phyloP scores from a whole-genome alignment of 2,888 invertebrate genomes.

The Eilema caniola region DNA sequence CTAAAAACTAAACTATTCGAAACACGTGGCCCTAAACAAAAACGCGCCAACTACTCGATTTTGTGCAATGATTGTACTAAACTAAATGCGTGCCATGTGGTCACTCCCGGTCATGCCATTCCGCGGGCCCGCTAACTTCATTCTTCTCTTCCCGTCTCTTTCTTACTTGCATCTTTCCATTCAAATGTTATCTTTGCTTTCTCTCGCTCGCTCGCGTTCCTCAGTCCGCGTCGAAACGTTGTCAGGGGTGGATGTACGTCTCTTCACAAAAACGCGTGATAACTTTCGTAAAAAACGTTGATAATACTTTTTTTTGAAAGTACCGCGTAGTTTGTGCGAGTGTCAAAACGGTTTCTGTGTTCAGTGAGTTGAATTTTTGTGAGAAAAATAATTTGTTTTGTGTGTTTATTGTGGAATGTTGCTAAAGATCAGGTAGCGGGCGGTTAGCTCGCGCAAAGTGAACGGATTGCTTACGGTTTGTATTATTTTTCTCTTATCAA shows the following conservation, averaged over 20 bases:
- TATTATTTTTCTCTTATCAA: conserved; percentile 70
- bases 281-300: conserved; percentile 81
- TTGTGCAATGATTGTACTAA: conserved; percentile 79
- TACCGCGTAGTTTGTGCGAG: conserved; percentile 62
- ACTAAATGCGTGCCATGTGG: conserved; percentile 82
- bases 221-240: conserved; percentile 68
- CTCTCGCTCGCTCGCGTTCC: conserved; percentile 69
- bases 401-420: conserved; percentile 77
- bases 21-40: conserved; percentile 80
- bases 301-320: conserved; percentile 71
- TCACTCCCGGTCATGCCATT: conserved; percentile 74
- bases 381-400: conserved; percentile 56
- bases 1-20: no score
- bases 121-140: conserved; percentile 72
- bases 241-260: conserved; percentile 52
- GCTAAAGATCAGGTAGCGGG: conserved; percentile 65
- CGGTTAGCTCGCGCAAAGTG: conserved; percentile 59
- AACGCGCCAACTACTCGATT: conserved; percentile 79
- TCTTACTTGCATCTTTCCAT: conserved; percentile 58
- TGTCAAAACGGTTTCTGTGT: conserved; percentile 61
- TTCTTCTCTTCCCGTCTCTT: conserved; percentile 57
- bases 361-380: conserved; percentile 55
- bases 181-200: conserved; percentile 65
- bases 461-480: conserved; percentile 72
- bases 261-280: conserved; percentile 57